phyloP scores from a whole-genome alignment of 2,797 vertebrate genomes.

The Crenichthys baileyi region DNA sequence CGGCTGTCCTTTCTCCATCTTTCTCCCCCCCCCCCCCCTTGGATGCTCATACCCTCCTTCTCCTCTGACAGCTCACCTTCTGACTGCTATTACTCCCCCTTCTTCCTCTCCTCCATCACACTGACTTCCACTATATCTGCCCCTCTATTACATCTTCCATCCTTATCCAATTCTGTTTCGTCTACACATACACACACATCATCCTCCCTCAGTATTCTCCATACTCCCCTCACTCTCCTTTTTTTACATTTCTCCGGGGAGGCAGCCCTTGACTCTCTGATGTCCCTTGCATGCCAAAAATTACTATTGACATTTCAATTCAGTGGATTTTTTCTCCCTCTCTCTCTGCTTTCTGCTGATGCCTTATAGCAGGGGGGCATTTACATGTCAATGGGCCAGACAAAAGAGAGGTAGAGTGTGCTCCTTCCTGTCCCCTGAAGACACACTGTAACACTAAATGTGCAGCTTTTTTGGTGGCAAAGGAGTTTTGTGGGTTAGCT shows the following conservation, averaged over 20 bases:
- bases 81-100: slow-evolving; percentile 72
- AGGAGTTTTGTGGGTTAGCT: slow-evolving; percentile 29
- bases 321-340: slow-evolving; percentile 74
- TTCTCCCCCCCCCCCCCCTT: slow-evolving; percentile 9
- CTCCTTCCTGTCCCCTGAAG: slow-evolving; percentile 64
- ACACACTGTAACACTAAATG: slow-evolving; percentile 62
- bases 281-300: slow-evolving; percentile 87
- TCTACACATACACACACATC: slow-evolving; percentile 11
- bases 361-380: slow-evolving; percentile 79
- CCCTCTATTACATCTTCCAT: slow-evolving; percentile 62
- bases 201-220: slow-evolving; percentile 47
- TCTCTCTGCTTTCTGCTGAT: slow-evolving; percentile 81
- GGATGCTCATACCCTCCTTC: slow-evolving; percentile 16
- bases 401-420: slow-evolving; percentile 73
- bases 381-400: slow-evolving; percentile 87
- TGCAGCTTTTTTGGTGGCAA: slow-evolving; percentile 39
- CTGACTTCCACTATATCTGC: slow-evolving; percentile 67
- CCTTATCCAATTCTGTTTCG: slow-evolving; percentile 43
- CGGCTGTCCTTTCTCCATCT: slow-evolving; percentile 42
- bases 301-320: slow-evolving; percentile 96
- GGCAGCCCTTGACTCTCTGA: slow-evolving; percentile 80
- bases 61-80: slow-evolving; percentile 73
- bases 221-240: slow-evolving; percentile 52
- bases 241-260: slow-evolving; percentile 73
- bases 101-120: slow-evolving; percentile 66